Base-by-base conservation (phyloP, 2,888 invertebrate species). In the Torymus tubicola region DNA sequence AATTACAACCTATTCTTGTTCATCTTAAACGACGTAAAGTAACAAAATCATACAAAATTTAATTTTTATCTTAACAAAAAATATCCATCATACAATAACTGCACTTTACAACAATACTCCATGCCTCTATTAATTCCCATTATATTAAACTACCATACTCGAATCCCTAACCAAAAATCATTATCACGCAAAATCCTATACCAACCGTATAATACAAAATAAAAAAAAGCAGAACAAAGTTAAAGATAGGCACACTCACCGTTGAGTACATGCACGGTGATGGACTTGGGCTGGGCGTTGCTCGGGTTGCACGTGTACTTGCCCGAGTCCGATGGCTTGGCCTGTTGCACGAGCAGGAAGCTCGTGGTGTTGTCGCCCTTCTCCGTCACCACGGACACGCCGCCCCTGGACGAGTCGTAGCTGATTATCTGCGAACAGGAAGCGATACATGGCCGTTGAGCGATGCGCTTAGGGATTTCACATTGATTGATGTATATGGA, bases 251-350 rank as follows among this genome's bases (percentile, higher is more conserved):
- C 16, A 60, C 74, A 87, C 94, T 94, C 93, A 97, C 97, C 97
- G 93, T 97, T 97, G 87, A 98, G 94, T 88, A 98, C 97, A 91
- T 98, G 97, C 84, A 98, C 97, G 84, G 95, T 96, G 87, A 97
- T 96, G 91, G 96, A 96, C 92, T 96, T 97, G 81, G 96, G 94
- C 91, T 96, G 96, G 85, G 97, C 96, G 92, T 97, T 97, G 92
- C 97, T 97, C 88, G 98, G 97, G 93, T 96, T 96, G 92, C 97
- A 98, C 91, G 96, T 96, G 92, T 98, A 98, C 88, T 95, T 96
- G 87, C 97, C 97, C 73, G 96, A 96, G 91, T 97, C 97, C 70
- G 96, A 93, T 79, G 96, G 95, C 89, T 94, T 93, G 75, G 97
- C 97, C 90, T 95, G 95, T 92, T 97, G 96, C 88, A 97, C 96